These are phyloP conservation scores for Epistrophella euchroma DNA, from an alignment of 2,888 invertebrate genomes.

Conservation along the genomic window DNA sequence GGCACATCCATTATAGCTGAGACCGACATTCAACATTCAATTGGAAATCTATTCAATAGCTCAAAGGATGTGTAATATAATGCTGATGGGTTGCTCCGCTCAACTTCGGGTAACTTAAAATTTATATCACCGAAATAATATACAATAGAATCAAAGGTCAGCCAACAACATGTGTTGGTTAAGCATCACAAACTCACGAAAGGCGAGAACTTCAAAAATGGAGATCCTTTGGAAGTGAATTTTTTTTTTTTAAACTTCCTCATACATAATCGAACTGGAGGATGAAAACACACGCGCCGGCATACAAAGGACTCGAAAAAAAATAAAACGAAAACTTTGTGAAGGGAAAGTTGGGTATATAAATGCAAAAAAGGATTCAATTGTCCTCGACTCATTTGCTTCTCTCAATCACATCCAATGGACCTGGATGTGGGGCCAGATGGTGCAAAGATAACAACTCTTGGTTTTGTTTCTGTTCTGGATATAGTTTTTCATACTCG, in stretches of 20 bases:
- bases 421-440: conserved; percentile 74
- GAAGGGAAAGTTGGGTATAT: conserved; percentile 32
- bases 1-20: not conserved
- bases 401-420: conserved; percentile 76
- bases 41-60: conserved; percentile 52
- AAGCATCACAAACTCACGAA: not conserved
- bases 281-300: not conserved
- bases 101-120: conserved; percentile 44
- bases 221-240: conserved; percentile 38
- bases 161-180: conserved; percentile 26
- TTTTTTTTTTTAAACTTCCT: conserved; percentile 29
- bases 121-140: conserved; percentile 66
- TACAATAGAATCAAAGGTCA: conserved; percentile 71
- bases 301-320: conserved; percentile 27
- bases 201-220: conserved; percentile 30
- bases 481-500: conserved; percentile 32
- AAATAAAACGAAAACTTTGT: not conserved
- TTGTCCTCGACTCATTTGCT: conserved; percentile 76
- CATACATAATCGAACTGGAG: conserved; percentile 25
- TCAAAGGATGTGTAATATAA: conserved; percentile 41
- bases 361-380: conserved; percentile 68
- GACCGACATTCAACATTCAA: conserved; percentile 25
- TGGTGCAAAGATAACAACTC: conserved; percentile 76
- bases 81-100: conserved; percentile 30
- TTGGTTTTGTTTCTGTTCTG: not conserved